Evolutionary conservation across 2,113 vertebrate species (phyloP), one percentile per base, ranked within the genome.

Genomic region (Hemicordylus capensis): DNA sequence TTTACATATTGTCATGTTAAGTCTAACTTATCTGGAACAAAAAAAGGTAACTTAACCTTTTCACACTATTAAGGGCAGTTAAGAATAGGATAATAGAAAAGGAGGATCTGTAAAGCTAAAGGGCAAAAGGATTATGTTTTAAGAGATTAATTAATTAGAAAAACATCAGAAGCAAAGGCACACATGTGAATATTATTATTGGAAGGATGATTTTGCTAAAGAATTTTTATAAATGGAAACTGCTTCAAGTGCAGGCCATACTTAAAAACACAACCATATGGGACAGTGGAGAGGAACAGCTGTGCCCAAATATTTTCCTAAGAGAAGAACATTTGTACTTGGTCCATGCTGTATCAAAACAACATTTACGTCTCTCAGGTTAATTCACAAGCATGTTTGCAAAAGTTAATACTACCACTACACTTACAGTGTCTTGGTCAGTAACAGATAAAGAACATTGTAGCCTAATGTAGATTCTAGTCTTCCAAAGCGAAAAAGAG

Each of bases 141-240:
- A 90, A 88, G 76, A 93, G 83, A 94, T 90, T 87, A 92, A 82
- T 76, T 93, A 91, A 93, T 93, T 91, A 90, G 67, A 88, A 93
- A 94, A 93, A 89, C 91, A 95, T 70, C 87, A 94, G 88, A 92
- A 92, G 87, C 70, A 92, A 88, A 90, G 46, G 78, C 48, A 87
- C 72, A 90, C 51, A 87, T 58, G 80, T 86, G 84, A 95, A 87
- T 92, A 94, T 85, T 94, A 70, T 81, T 93, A 94, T 94, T 93
- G 82, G 81, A 87, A 92, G 91, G 92, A 89, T 74, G 51, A 77
- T 88, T 93, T 94, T 92, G 59, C 76, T 84, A 85, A 93, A 87
- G 83, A 91, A 91, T 94, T 95, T 93, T 93, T 67, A 83, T 88
- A 94, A 92, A 94, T 93, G 91, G 92, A 95, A 96, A 96, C 91